Evolutionary conservation across 2,797 vertebrate species (phyloP), one percentile per base, ranked within the genome.

Genomic region (Microcaecilia unicolor): DNA sequence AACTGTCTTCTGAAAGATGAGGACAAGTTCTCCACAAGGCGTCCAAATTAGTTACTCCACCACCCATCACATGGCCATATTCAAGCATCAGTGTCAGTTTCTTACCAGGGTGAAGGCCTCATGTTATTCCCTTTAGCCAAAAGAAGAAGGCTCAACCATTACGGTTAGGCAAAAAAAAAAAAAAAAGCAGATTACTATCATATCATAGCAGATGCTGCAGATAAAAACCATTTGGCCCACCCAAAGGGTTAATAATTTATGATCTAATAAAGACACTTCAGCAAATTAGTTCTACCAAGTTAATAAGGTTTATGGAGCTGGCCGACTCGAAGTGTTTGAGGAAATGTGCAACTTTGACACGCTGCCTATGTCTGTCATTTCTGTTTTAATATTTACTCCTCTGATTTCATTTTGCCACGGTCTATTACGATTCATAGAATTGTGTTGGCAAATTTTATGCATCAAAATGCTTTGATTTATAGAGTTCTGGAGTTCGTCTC

Each of bases 381-480:
- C 34, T 15, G 54, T 49, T 61, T 80, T 75, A 72, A 63, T 81
- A 79, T 83, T 81, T 81, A 78, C 76, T 78, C 71, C 69, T 75
- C 44, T 79, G 76, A 80, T 84, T 74, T 80, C 73, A 70, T 68
- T 75, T 60, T 0, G 54, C 78, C 69, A 73, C 65, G 78, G 72
- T 72, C 71, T 50, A 78, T 83, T 83, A 75, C 74, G 48, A 80
- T 78, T 79, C 76, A 80, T 72, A 69, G 67, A 34, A 51, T 67
- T 39, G 1, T 64, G 55, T 77, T 78, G 72, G 71, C 58, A 56
- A 62, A 76, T 71, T 62, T 63, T 67, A 55, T 72, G 76, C 70
- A 67, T 59, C 56, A 61, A 70, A 76, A 64, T 75, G 44, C 44
- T 70, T 63, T 71, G 69, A 80, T 78, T 79, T 80, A 80, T 65